Evolutionary conservation across 2,113 vertebrate species (phyloP), one percentile per base, ranked within the genome.

Genomic region (Phrynosoma blainvillii): DNA sequence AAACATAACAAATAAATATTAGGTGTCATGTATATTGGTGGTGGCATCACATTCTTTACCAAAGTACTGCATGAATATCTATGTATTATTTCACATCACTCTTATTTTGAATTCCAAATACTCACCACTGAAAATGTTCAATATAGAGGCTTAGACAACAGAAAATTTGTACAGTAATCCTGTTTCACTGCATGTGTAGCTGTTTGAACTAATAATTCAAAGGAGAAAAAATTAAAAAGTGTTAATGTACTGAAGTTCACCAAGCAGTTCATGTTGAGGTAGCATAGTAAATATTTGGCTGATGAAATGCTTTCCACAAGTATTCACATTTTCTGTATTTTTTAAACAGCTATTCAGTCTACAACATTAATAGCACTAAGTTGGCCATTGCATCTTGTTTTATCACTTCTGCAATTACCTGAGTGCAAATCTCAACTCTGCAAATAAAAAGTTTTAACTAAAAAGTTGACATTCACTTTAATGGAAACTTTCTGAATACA

Each of bases 361-460:
- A 74, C 30, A 75, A 2, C 27, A 36, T 27, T 32, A 68, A 85
- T 65, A 36, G 27, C 5, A 54, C 9, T 52, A 52, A 80, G 54
- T 21, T 18, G n/a, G 27, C 52, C 10, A 36, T 89, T 59, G 56
- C 47, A 80, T 80, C 42, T 66, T 52, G 21, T 30, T 81, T 91
- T 36, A 62, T 4, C 25, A 52, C 0, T 79, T 25, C 71, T 79
- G 13, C 7, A 62, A 2, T 75, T 23, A 6, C 16, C 86, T 1
- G 40, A 66, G 10, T 30, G 59, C 79, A 92, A 79, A 40, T 21
- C 36, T 0, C 21, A 52, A 79, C 79, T 66, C 84, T 30, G 77
- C 71, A 89, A 77, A 0, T 2, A 54, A 88, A 85, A 2, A 13
- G 76, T 84, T 92, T 88, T 82, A 79, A 3, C 42, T 80, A 84